Percentiles rank a stretch among this genome's conserved stretches.
Conservation (phyloP, 2,113 vertebrate genomes). For the Xenopus borealis region DNA sequence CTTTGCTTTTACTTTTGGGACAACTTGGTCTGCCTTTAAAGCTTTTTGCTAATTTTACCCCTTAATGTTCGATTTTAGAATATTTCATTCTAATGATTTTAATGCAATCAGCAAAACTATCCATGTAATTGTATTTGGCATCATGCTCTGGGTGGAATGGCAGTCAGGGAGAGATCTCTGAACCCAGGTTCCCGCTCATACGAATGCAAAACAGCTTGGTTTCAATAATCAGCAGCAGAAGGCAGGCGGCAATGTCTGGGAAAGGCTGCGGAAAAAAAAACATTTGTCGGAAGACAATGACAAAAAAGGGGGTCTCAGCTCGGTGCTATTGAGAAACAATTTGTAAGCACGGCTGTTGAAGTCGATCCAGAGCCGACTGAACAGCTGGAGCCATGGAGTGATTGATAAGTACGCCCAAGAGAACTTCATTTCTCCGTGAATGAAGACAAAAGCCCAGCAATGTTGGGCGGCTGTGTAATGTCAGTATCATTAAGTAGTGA, state of each 20-base stretch:
- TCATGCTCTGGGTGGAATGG: slow-evolving; percentile 57
- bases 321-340: slow-evolving; percentile 96
- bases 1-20: slow-evolving; percentile 65
- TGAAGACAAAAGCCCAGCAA: slow-evolving; percentile 95
- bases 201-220: slow-evolving; percentile 80
- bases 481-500: slow-evolving; percentile 93
- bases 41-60: slow-evolving; percentile 72
- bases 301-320: slow-evolving; percentile 87
- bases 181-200: slow-evolving; percentile 59
- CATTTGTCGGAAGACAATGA: slow-evolving; percentile 96
- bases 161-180: slow-evolving; percentile 66
- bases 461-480: slow-evolving; percentile 89
- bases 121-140: slow-evolving; percentile 78
- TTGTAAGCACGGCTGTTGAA: slow-evolving; percentile 94
- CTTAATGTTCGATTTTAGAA: slow-evolving; percentile 73
- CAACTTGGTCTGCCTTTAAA: slow-evolving; percentile 66
- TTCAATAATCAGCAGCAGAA: slow-evolving; percentile 82
- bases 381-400: slow-evolving; percentile 97
- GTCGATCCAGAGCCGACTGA: slow-evolving; percentile 90
- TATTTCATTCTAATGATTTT: slow-evolving; percentile 75
- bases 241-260: slow-evolving; percentile 85
- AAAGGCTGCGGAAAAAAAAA: slow-evolving; percentile 77
- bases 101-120: slow-evolving; percentile 78
- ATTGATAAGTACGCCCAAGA: slow-evolving; percentile 95
- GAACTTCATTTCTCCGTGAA: slow-evolving; percentile 96